Conservation (phyloP, 2,797 vertebrate genomes). For the Squalus acanthias region DNA sequence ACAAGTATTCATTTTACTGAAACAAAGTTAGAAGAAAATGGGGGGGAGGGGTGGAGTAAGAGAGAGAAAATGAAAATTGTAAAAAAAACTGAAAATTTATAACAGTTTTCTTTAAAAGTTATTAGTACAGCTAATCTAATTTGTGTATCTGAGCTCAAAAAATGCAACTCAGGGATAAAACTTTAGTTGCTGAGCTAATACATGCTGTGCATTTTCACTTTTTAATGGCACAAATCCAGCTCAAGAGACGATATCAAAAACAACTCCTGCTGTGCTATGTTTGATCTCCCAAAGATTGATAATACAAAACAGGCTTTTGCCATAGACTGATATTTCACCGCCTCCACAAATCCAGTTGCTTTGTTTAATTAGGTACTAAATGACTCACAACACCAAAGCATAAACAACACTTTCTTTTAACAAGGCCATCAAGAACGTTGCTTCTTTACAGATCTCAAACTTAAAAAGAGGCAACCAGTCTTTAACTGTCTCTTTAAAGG, state of each 20-base stretch:
- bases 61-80: too few relatives aligned
- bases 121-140: not conserved
- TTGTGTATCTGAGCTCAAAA: not conserved
- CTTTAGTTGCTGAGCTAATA: not conserved
- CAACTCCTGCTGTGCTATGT: not conserved
- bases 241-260: conserved; percentile 6
- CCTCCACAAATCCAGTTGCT: not conserved
- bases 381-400: not conserved
- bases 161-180: not conserved
- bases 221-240: not conserved
- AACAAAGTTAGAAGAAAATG: not conserved
- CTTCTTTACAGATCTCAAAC: not conserved
- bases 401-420: not conserved
- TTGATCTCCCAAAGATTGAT: not conserved
- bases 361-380: not conserved
- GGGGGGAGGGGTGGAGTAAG: not conserved
- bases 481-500: not conserved
- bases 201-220: not conserved
- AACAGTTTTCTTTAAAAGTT: not conserved
- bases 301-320: not conserved
- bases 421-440: not conserved
- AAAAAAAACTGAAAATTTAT: not conserved
- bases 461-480: not conserved
- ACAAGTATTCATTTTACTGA: not conserved
- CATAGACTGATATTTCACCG: not conserved